A percentile compares a stretch with the other conserved stretches of the same genome.
These are phyloP conservation scores for Pygocentrus nattereri DNA, from an alignment of 2,797 vertebrate genomes.

Conservation along the genomic window DNA sequence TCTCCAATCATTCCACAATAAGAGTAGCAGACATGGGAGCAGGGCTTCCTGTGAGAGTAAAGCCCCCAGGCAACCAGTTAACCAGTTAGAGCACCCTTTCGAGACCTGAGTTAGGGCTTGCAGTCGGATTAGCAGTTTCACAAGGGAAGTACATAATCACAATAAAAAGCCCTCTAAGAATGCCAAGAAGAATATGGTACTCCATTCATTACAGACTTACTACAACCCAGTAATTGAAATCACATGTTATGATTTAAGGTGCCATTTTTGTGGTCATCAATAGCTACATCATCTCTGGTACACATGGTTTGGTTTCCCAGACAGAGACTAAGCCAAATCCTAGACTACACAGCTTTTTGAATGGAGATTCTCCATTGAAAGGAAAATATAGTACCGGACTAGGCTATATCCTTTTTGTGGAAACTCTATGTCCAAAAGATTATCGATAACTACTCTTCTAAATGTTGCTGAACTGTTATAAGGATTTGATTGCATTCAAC, in stretches of 20 bases:
- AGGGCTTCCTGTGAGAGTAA: background rate
- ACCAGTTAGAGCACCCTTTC: slow-evolving; percentile 7
- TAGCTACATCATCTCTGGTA: background rate
- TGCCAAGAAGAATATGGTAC: too few species aligned
- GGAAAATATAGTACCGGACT: too few species aligned
- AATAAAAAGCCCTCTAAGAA: background rate
- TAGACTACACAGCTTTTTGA: too few species aligned
- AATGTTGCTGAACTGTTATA: background rate
- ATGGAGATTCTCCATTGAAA: too few species aligned
- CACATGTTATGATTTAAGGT: background rate
- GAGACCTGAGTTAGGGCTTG: background rate
- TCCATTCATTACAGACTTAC: background rate
- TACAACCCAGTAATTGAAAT: background rate
- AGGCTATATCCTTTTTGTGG: too few species aligned
- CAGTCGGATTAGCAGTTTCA: background rate
- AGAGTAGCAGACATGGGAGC: background rate
- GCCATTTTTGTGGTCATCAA: background rate
- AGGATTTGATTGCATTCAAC: too few species aligned
- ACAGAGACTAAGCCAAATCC: too few species aligned
- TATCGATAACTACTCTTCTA: background rate
- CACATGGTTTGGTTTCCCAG: background rate
- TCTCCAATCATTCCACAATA: background rate
- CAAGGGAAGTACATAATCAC: background rate
- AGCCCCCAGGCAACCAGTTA: slow-evolving; percentile 21
- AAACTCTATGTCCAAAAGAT: background rate